phyloP scores from a whole-genome alignment of 2,113 vertebrate species.

The Megaleporinus macrocephalus region DNA sequence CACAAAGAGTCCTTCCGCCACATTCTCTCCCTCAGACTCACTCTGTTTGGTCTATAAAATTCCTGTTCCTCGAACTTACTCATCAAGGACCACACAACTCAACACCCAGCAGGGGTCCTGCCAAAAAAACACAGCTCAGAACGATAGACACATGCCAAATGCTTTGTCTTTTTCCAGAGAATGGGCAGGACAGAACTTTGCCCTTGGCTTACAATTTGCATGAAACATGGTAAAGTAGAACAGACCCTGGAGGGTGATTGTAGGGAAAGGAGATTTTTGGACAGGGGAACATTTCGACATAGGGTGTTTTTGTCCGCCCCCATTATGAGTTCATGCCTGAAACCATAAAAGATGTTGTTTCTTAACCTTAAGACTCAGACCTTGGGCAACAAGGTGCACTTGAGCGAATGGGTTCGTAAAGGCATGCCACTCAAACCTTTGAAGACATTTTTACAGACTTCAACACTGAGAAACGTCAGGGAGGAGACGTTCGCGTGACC shows the following conservation, averaged over 20 bases:
- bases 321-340: background rate
- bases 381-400: background rate
- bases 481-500: background rate
- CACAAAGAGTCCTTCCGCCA: background rate
- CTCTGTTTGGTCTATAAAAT: conserved; percentile 28
- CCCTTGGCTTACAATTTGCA: conserved; percentile 7
- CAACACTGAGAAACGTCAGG: background rate
- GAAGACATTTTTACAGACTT: background rate
- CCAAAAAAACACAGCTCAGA: conserved; percentile 10
- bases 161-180: conserved; percentile 7
- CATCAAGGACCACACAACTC: conserved; percentile 44
- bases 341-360: background rate
- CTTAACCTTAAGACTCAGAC: background rate
- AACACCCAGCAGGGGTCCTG: conserved; percentile 18
- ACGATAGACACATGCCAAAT: background rate
- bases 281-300: background rate
- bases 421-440: background rate
- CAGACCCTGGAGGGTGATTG: background rate
- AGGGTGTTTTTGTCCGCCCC: background rate
- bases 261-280: background rate
- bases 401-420: background rate
- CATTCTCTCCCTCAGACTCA: conserved; percentile 29
- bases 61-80: conserved; percentile 20
- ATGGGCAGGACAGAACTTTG: background rate
- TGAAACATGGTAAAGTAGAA: background rate